Evolutionary conservation across 2,888 invertebrate species (phyloP).

Genomic region (Calameuta pallipes): DNA sequence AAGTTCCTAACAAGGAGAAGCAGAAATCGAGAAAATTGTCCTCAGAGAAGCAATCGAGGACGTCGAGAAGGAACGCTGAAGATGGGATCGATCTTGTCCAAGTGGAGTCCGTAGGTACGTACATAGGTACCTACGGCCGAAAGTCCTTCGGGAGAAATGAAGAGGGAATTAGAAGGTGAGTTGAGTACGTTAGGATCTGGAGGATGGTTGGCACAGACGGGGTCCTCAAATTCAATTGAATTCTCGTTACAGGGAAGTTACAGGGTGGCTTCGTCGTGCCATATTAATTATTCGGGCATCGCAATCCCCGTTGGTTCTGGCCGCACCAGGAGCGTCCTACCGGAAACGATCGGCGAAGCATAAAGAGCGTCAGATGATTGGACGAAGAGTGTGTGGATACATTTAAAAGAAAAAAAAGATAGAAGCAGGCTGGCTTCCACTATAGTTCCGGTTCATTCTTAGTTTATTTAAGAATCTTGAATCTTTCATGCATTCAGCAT

Average conservation of each 20-base stretch:
- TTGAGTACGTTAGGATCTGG: background rate
- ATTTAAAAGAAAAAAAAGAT: background rate
- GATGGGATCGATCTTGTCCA: background rate
- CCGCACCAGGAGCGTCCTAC: background rate
- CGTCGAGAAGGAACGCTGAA: background rate
- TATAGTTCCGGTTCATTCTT: background rate
- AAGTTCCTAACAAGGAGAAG: background rate
- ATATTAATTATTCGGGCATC: conserved; percentile 5
- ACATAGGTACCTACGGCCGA: background rate
- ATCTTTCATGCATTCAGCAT: background rate
- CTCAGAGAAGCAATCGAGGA: background rate
- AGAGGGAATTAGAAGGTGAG: background rate
- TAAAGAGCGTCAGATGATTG: background rate
- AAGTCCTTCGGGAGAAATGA: background rate
- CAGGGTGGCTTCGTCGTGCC: background rate
- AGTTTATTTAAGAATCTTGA: background rate
- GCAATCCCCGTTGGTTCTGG: background rate
- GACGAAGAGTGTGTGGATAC: background rate
- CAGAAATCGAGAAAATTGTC: background rate
- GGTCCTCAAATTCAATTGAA: conserved; percentile 2
- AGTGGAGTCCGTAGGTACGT: background rate
- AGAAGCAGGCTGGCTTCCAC: too few species aligned
- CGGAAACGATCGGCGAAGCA: background rate
- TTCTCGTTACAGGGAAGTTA: conserved; percentile 2
- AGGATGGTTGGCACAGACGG: background rate